Evolutionary conservation across 2,797 vertebrate genomes (phyloP), one percentile per base, ranked within the genome.

Genomic region (Triplophysa yarkandensis): DNA sequence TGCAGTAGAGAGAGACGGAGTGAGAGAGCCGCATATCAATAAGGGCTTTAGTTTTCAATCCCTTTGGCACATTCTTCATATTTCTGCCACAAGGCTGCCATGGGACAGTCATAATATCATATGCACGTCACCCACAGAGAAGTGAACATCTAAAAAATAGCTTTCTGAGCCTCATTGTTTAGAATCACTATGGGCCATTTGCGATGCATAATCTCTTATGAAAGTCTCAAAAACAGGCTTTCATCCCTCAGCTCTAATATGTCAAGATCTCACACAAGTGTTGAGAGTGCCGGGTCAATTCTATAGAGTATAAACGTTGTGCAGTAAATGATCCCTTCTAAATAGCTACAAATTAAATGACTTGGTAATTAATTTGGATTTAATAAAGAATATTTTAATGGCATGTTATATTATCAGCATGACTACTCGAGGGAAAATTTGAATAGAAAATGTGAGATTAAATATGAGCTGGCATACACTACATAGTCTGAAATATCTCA

Each of bases 151-250:
- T 65, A 1, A 73, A 73, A 73, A 65, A 64, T 43, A 43, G 48
- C 6, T 64, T 65, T 73, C 60, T 54, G 36, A 73, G 48, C 48
- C 48, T 65, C n/a, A 43, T 55, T 27, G 13, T 73, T 73, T 55
- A 30, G 28, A 73, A 65, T 64, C 71, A 73, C 61, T 73, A 55
- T 55, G 48, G 48, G 61, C 60, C 25, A 55, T 73, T 73, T 73
- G 71, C 52, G 61, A 34, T 2, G 25, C 48, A 73, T 64, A 73
- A 64, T 73, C 71, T 64, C 48, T 73, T 25, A 44, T 32, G 61
- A n/a, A 64, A 63, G 48, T 73, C 61, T 55, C 44, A 17, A 64
- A 73, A 55, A 64, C 71, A 43, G 30, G 61, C 48, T 64, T 73
- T 73, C 48, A 43, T 73, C 48, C 71, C 21, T 25, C 61, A 73